A percentile compares a stretch with the other conserved stretches of the same genome.
phyloP scores from a whole-genome alignment of 2,797 vertebrate species.

The Enteromius mattozi region DNA sequence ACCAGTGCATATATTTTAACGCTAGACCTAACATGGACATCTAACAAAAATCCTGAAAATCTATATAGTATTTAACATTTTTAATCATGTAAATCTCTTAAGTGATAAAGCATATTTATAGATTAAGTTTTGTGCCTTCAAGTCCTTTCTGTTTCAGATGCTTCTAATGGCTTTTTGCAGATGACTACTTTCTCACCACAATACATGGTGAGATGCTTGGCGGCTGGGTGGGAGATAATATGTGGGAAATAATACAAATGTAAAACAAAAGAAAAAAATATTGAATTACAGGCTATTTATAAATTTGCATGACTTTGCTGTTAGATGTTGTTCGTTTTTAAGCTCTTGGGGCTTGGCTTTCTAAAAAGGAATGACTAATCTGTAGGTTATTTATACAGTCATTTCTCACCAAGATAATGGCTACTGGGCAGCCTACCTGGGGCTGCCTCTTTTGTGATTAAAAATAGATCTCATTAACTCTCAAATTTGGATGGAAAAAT shows the following conservation, averaged over 20 bases:
- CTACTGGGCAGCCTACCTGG: not conserved
- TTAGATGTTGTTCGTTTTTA: not conserved
- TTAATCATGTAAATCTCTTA: not conserved
- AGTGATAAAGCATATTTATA: not conserved
- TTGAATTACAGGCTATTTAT: not conserved
- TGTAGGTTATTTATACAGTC: constrained; percentile 10
- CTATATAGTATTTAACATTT: not conserved
- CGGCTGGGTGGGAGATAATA: constrained; percentile 3
- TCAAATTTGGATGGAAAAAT: not conserved
- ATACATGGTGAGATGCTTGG: constrained; percentile 24
- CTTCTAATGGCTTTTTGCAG: constrained; percentile 27
- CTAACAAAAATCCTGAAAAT: not conserved
- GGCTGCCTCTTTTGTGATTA: constrained; percentile 6
- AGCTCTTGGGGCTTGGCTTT: constrained; percentile 9
- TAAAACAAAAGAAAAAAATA: not conserved
- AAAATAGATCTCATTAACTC: constrained; percentile 31
- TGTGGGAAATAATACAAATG: not conserved
- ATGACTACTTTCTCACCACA: constrained; percentile 7
- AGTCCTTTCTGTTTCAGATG: constrained; percentile 43
- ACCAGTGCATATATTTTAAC: not conserved
- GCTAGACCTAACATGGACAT: not conserved
- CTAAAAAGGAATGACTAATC: not conserved
- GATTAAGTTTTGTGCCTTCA: not conserved
- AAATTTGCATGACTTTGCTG: constrained; percentile 8
- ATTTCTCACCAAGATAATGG: not conserved